Evolutionary conservation across 2,797 vertebrate genomes (phyloP).

Genomic region (Chelonia mydas): DNA sequence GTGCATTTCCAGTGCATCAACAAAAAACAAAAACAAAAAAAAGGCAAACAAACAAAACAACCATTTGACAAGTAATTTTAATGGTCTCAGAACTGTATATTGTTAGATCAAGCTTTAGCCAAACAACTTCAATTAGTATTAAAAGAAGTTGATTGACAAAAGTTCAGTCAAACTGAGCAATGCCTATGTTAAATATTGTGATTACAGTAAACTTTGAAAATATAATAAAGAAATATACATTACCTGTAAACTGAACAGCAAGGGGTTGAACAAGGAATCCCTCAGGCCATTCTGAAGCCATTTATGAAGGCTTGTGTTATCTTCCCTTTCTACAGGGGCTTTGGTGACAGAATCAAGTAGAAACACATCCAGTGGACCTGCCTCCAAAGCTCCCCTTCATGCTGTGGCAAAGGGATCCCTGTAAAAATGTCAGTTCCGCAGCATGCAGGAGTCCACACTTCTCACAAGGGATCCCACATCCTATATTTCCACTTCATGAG

Average conservation of each 20-base stretch:
- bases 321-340: neutral
- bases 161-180: neutral
- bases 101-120: neutral
- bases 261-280: neutral
- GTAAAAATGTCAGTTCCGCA: no score
- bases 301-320: neutral
- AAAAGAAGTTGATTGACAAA: neutral
- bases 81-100: rapidly evolving
- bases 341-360: neutral
- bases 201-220: neutral
- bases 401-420: no score
- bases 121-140: neutral
- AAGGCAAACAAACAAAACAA: neutral
- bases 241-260: neutral
- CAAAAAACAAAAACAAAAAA: neutral
- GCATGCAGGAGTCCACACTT: no score
- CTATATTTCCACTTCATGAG: no score
- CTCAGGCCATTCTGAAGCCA: neutral
- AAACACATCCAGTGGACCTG: rapidly evolving
- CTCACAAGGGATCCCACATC: no score
- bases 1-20: rapidly evolving
- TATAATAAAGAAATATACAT: neutral
- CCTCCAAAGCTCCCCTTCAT: no score
- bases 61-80: neutral
- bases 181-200: rapidly evolving